Evolutionary conservation across 2,113 vertebrate species (phyloP).

Genomic region (Uria lomvia): DNA sequence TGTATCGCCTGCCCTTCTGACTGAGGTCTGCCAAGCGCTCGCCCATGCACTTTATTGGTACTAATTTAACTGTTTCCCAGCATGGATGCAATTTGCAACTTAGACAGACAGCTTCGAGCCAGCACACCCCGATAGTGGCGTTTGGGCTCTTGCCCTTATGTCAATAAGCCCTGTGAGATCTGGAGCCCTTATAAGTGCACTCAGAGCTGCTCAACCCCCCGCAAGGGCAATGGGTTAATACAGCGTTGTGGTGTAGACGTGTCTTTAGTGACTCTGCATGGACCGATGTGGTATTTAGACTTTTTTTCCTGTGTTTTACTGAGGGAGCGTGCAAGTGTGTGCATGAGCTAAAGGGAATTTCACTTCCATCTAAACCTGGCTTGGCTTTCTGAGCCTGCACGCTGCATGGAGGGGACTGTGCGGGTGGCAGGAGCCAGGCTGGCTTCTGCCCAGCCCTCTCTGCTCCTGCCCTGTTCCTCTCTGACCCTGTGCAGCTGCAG

Average conservation of each 20-base stretch:
- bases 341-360: background rate
- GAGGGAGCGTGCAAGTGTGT: fast-evolving
- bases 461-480: background rate
- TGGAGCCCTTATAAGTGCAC: background rate
- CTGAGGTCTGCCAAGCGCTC: background rate
- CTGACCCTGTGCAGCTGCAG: background rate
- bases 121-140: background rate
- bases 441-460: background rate
- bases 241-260: fast-evolving
- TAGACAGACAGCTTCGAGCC: background rate
- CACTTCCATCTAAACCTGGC: background rate
- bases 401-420: fast-evolving
- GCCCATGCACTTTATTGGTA: background rate
- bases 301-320: background rate
- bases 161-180: background rate
- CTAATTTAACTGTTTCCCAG: background rate
- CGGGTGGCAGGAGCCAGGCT: background rate
- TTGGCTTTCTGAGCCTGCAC: background rate
- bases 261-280: background rate
- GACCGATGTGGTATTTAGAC: background rate
- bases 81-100: background rate
- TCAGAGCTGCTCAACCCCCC: background rate
- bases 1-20: background rate
- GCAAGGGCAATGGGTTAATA: background rate
- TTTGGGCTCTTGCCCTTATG: background rate